Conservation (phyloP, 2,888 invertebrate genomes). For the Diplolepis rosae region DNA sequence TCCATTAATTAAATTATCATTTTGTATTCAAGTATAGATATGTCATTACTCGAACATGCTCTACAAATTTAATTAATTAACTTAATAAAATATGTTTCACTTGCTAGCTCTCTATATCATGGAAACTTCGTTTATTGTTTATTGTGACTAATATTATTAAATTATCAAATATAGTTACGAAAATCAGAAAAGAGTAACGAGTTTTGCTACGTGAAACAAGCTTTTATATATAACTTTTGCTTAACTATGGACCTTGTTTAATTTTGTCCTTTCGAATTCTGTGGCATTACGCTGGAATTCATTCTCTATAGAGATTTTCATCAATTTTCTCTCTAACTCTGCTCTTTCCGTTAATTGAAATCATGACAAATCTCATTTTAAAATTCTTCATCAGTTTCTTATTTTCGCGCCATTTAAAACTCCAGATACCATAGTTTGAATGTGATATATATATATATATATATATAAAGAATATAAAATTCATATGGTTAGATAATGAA, state of each 20-base stretch:
- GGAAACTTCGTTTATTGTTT: neutral
- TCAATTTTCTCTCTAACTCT: conserved; percentile 2
- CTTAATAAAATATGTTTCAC: too few species aligned
- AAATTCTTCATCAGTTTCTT: neutral
- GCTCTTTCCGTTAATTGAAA: neutral
- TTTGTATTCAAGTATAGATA: conserved; percentile 54
- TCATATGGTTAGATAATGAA: too few species aligned
- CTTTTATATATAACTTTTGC: conserved; percentile 46
- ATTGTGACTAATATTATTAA: neutral
- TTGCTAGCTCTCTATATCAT: too few species aligned
- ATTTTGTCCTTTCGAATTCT: conserved; percentile 9
- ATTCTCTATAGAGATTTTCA: neutral
- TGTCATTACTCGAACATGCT: conserved; percentile 53
- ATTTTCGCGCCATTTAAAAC: too few species aligned
- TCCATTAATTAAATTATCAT: conserved; percentile 54
- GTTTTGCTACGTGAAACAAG: conserved; percentile 44
- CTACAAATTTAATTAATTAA: conserved; percentile 23
- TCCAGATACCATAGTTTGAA: too few species aligned
- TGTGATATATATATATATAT: too few species aligned
- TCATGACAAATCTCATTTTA: neutral
- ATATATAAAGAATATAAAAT: too few species aligned
- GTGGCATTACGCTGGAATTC: neutral
- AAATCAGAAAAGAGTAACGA: conserved; percentile 29
- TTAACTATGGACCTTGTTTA: conserved; percentile 37
- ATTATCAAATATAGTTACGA: conserved; percentile 33